Base-by-base conservation (phyloP, 2,888 invertebrate species). In the Drosophila planitibia region DNA sequence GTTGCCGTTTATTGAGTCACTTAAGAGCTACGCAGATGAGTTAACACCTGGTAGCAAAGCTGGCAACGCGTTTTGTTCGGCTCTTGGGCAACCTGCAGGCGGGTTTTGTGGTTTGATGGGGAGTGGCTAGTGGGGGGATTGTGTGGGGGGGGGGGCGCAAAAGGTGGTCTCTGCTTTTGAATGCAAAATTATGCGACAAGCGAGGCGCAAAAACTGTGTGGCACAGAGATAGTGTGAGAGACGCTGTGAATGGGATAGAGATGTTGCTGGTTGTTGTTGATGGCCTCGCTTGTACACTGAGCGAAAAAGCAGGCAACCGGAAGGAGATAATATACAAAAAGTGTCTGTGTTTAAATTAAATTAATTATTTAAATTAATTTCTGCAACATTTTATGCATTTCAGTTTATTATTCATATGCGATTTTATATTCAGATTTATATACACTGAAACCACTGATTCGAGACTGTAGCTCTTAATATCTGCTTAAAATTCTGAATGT, bases 1-100 rank as follows among this genome's bases (percentile, higher is more conserved):
- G 89, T 74, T 79, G 87, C 70, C 85, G 74, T 83, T 85, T 89
- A 90, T 90, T 87, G 90, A 87, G 89, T 82, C 90, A 87, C 85
- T 91, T 89, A 81, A 79, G 70, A 71, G 82, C 74, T 70, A 79
- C 72, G 76, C 87, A 89, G 89, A 90, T 90, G 89, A 89, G 85
- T 90, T 90, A 89, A 90, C 86, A 86, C 91, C 87, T 84, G 73
- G 85, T 81, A 71, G 84, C 61, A 79, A 61, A 74, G 70, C 62
- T 58, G 59, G 81, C 71, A 58, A 62, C 81, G 53, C 44, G 77
- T 67, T 77, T 57, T 53, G 51, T 55, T 39, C 28, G 28, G 22
- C 61, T 39, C 14, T 39, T 16, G 32, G 30, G 12, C 19, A 30
- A 35, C 19, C 33, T 35, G 6, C 6, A 12, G 47, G 35, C 47